A percentile compares a stretch with the other conserved stretches of the same genome.
These are phyloP conservation scores for Osedax fenrisi DNA, from an alignment of 2,888 invertebrate species.

Conservation along the genomic window DNA sequence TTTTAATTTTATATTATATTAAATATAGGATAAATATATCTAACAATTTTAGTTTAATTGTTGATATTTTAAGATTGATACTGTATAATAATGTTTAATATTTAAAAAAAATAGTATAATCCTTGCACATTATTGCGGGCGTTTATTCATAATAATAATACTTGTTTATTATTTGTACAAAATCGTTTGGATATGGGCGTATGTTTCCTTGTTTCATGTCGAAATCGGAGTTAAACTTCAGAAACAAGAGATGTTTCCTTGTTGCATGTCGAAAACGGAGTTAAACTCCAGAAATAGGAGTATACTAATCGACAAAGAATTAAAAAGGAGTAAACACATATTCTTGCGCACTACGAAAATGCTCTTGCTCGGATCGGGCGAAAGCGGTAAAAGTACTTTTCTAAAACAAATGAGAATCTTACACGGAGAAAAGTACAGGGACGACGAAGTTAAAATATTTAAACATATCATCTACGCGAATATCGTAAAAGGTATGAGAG, in stretches of 20 bases:
- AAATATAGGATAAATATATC: too few relatives aligned
- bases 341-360: constrained; percentile 76
- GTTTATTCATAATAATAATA: too few relatives aligned
- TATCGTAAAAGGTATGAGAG: constrained; percentile 88
- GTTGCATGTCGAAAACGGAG: constrained; percentile 41
- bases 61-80: too few relatives aligned
- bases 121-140: too few relatives aligned
- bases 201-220: too few relatives aligned
- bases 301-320: background rate
- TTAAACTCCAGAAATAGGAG: constrained; percentile 49
- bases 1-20: too few relatives aligned
- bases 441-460: constrained; percentile 74
- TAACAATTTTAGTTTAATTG: too few relatives aligned
- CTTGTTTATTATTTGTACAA: too few relatives aligned
- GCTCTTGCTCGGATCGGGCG: constrained; percentile 76
- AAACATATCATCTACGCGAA: constrained; percentile 88
- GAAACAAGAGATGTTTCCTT: constrained; percentile 36
- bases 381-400: constrained; percentile 57
- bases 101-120: too few relatives aligned
- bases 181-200: too few relatives aligned
- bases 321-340: constrained; percentile 42
- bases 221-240: too few relatives aligned
- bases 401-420: constrained; percentile 94
- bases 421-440: constrained; percentile 66
- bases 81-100: too few relatives aligned